Base-by-base conservation (phyloP, 64 coral and sea anemone species). In the Stichodactyla helianthus region DNA sequence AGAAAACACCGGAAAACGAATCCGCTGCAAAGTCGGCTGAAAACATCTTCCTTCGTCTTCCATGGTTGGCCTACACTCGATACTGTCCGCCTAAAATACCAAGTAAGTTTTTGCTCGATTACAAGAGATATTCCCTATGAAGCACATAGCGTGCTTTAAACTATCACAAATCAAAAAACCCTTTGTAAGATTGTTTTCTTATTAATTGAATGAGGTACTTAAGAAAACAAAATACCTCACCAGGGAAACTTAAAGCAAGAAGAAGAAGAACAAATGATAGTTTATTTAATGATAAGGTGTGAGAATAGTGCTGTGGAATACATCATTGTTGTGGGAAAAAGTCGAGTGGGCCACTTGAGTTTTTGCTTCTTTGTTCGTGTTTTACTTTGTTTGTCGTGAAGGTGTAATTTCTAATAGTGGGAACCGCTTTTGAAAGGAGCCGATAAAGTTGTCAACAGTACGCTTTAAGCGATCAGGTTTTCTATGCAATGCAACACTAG, bases 11-110 rank as follows among this genome's bases (percentile, higher is more conserved):
- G 23, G 53, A 60, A 68, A 87, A 87, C 8, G 83, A 91, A 5
- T 50, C 56, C 27, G 10, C 26, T 9, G 71, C 27, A 60, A 86
- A 81, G 53, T 14, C 51, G 26, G 55, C 26, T 23, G 52, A 87
- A 79, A 92, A 60, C 9, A 31, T 92, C 44, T 71, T 87, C 15
- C 51, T 54, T 19, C 84, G 90, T n/a, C 61, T 92, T 25, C 90
- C 90, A 11, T 92, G 90, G 90, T 62, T 92, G 16, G 77, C 90
- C 60, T 92, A 92, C 53, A 92, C 90, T 3, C 76, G 90, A 51
- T 92, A 92, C 59, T 92, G 90, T 53, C 90, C 90, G 6, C 90
- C 90, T 25, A 92, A 92, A 83, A 92, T 92, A 25, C 90, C 90
- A 82, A 54, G 90, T 92, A 87, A 92, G 90, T 92, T 84, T 84